These are phyloP conservation scores for Megalonaias nervosa DNA, from an alignment of 1,140 invertebrate genomes.

Conservation along the genomic window DNA sequence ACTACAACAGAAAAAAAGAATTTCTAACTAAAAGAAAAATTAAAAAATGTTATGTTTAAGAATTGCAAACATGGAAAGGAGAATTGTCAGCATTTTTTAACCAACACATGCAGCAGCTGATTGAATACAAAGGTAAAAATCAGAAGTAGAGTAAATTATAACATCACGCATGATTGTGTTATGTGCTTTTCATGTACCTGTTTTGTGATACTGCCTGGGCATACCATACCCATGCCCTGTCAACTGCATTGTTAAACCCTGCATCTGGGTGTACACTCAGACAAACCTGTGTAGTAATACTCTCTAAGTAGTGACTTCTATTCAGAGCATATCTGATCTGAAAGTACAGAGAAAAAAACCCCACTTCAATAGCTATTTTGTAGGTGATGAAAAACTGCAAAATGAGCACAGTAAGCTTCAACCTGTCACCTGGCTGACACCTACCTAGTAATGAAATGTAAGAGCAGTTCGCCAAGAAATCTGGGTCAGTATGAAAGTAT, in stretches of 20 bases:
- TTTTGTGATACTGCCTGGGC: conserved; percentile 38
- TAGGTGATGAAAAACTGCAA: background rate
- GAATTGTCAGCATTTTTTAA: too few species aligned
- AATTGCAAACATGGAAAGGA: too few species aligned
- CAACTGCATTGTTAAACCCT: conserved; percentile 41
- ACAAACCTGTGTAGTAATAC: background rate
- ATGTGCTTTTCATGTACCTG: conserved; percentile 1
- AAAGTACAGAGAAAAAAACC: background rate
- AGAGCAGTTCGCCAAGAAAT: too few species aligned
- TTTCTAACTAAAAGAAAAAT: too few species aligned
- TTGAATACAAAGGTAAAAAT: background rate
- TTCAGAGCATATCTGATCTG: background rate
- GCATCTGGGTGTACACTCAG: conserved; percentile 15
- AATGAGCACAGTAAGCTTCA: too few species aligned
- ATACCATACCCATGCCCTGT: conserved; percentile 44
- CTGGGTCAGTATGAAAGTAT: too few species aligned
- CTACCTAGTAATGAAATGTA: too few species aligned
- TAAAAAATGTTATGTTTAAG: too few species aligned
- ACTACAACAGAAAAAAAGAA: too few species aligned
- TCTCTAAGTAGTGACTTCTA: background rate
- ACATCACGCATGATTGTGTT: background rate
- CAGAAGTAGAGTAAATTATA: background rate
- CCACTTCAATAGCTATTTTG: background rate
- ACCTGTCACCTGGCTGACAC: too few species aligned
- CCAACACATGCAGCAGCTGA: too few species aligned